A percentile compares a stretch with the other conserved stretches of the same genome.
phyloP scores from a whole-genome alignment of 2,797 vertebrate species.

The Okamejei kenojei region DNA sequence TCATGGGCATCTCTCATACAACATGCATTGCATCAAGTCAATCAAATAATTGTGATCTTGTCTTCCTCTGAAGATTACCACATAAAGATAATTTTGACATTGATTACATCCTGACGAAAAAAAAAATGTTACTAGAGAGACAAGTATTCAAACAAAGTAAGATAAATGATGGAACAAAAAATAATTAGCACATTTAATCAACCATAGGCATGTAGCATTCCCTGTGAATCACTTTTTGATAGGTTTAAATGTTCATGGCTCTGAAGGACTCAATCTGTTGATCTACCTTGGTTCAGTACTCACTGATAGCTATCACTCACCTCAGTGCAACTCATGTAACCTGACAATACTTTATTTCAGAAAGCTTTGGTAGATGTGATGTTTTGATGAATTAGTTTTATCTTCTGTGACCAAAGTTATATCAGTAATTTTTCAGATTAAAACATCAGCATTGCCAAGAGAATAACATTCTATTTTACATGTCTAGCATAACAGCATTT shows the following conservation, averaged over 20 bases:
- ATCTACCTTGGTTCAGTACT: neutral
- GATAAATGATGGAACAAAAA: neutral
- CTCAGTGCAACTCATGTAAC: neutral
- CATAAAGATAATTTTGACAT: neutral
- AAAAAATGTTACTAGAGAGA: neutral
- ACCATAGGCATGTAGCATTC: neutral
- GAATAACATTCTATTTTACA: neutral
- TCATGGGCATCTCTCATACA: neutral
- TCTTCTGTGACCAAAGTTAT: slow-evolving; percentile 1
- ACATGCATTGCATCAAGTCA: neutral
- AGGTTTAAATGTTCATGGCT: neutral
- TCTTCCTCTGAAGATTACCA: neutral
- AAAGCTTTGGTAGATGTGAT: neutral
- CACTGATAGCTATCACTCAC: neutral
- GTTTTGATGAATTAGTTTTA: neutral
- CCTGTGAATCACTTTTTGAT: neutral
- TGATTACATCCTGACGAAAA: neutral
- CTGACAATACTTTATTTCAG: neutral
- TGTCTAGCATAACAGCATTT: neutral
- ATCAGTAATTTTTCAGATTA: neutral
- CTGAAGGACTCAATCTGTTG: neutral
- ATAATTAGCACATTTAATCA: neutral
- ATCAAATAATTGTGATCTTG: neutral
- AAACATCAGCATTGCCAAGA: neutral
- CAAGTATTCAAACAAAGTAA: neutral